These are phyloP conservation scores for Lasioglossum malachurum DNA, from an alignment of 2,888 invertebrate genomes.

Conservation along the genomic window DNA sequence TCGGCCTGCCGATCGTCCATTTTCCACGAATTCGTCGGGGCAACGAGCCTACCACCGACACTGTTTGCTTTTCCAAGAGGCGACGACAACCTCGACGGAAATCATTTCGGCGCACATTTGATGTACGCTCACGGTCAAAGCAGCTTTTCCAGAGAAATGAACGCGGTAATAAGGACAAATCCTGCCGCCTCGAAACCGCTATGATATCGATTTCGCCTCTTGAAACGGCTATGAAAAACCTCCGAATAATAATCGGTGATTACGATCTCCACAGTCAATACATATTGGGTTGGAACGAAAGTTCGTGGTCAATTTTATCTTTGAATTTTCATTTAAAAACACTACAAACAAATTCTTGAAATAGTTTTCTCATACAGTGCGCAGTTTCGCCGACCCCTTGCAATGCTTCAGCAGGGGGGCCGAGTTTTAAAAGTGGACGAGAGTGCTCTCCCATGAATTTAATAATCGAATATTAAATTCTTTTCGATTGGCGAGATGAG, in stretches of 20 bases:
- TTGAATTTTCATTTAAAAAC: no score
- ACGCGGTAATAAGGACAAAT: not conserved
- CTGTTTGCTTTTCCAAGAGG: not conserved
- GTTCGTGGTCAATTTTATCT: no score
- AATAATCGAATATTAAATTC: not conserved
- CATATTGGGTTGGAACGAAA: no score
- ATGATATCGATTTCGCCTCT: not conserved
- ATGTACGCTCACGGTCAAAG: not conserved
- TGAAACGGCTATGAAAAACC: not conserved
- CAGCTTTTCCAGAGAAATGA: not conserved
- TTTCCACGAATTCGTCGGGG: slow-evolving; percentile 2
- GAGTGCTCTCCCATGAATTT: not conserved
- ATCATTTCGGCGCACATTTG: slow-evolving; percentile 3
- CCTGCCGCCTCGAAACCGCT: not conserved
- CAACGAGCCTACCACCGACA: not conserved
- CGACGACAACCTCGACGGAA: not conserved
- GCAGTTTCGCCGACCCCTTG: no score
- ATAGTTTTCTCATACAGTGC: no score
- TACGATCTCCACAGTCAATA: no score
- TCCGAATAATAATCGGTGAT: not conserved
- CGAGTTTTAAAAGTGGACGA: not conserved
- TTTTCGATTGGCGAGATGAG: not conserved
- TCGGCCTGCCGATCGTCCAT: slow-evolving; percentile 32
- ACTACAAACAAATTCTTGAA: no score
- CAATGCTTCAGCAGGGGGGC: no score